These are phyloP conservation scores for Thripadectes ignobilis DNA, from an alignment of 2,797 vertebrate species.

Conservation along the genomic window DNA sequence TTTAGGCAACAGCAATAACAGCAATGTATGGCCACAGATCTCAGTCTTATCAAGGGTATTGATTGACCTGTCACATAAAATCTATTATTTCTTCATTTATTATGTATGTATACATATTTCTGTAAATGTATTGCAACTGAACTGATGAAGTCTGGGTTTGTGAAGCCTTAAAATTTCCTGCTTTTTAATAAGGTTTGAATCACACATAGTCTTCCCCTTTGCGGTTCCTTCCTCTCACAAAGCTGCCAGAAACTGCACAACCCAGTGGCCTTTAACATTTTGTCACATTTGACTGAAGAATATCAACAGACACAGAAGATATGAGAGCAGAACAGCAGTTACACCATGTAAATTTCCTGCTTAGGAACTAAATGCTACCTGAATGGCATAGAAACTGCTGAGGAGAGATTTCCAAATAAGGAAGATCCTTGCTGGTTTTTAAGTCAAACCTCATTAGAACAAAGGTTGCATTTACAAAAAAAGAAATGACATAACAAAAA, in stretches of 20 bases:
- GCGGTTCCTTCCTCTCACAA: not conserved
- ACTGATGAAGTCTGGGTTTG: not conserved
- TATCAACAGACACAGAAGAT: not conserved
- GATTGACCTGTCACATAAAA: not conserved
- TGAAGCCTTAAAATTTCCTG: not conserved
- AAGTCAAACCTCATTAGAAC: not conserved
- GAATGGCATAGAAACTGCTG: not conserved
- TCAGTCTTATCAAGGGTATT: not conserved
- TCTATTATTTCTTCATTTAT: not conserved
- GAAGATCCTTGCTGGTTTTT: not conserved
- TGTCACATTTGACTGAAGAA: not conserved
- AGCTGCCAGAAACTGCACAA: not conserved
- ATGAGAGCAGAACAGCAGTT: not conserved
- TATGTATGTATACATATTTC: not conserved
- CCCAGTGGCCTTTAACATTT: not conserved
- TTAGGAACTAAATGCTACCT: not conserved
- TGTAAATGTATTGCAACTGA: not conserved
- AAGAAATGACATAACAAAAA: not conserved
- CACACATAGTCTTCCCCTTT: not conserved
- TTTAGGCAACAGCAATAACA: not conserved
- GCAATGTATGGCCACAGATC: not conserved
- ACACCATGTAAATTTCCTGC: rapidly evolving
- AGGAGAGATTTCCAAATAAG: not conserved
- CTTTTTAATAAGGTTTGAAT: not conserved
- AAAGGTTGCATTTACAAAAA: not conserved